Base-by-base conservation (phyloP, 1,140 invertebrate species). In the Zaprionus vittiger region DNA sequence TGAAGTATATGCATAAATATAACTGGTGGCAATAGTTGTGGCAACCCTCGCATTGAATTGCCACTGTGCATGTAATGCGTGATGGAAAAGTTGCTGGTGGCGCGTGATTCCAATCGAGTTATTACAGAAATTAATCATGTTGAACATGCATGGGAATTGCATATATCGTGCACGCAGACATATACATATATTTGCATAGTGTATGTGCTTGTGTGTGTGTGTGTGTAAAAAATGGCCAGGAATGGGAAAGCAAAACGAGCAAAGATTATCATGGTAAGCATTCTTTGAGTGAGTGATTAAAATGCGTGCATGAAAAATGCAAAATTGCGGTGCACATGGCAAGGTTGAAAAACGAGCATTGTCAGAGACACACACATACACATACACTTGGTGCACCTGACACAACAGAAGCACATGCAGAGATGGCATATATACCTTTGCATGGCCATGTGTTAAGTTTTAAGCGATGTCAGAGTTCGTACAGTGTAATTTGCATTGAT, bases 51-150 rank as follows among this genome's bases (percentile, higher is more conserved):
- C 20, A 34, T 49, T 41, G 55, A 41, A 69, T 61, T 70, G 68
- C 47, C 63, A 77, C 37, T 80, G 80, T 74, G 72, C 72, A 83
- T 77, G 81, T 78, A 82, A 90, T 85, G 79, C 77, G 77, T 90
- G 85, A 90, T 90, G 85, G 81, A 90, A 90, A 90, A 86, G 85
- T 85, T 90, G 85, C 81, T 85, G 82, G 72, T 90, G 85, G 85
- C 86, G 85, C 86, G 85, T 90, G 86, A 90, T 90, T 90, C 85
- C 85, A 90, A 90, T 90, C 85, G 85, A 90, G 85, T 90, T 90
- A 90, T 90, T 90, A 90, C 85, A 90, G 79, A 90, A 90, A 90
- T 90, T 90, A 90, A 90, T 90, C 85, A 90, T 90, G 85, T 90
- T 90, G 81, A 90, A 90, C 86, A 90, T 90, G 85, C 68, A 81